Percentiles rank a stretch among this genome's conserved stretches.
Conservation (phyloP, 2,113 vertebrate genomes). For the Corvus cornix region DNA sequence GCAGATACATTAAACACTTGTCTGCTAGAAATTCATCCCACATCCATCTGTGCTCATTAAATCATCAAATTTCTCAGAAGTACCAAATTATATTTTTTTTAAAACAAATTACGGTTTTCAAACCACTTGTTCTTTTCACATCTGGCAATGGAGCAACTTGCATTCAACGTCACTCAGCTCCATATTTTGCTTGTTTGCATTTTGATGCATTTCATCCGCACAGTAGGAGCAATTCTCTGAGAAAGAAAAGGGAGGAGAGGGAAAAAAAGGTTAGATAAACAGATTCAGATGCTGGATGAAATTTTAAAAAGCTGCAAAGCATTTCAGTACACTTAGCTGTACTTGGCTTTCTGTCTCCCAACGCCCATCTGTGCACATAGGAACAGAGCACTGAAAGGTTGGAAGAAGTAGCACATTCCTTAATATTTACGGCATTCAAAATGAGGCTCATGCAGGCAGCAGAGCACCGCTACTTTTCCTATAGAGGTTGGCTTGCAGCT, state of each 20-base stretch:
- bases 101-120: constrained; percentile 62
- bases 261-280: constrained; percentile 58
- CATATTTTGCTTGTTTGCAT: constrained; percentile 57
- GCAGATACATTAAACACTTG: constrained; percentile 60
- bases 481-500: background rate
- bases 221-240: constrained; percentile 53
- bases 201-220: constrained; percentile 39
- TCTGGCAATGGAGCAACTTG: constrained; percentile 48
- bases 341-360: constrained; percentile 64
- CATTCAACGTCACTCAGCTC: constrained; percentile 1
- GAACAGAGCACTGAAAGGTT: constrained; percentile 38
- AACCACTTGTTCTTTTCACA: constrained; percentile 69
- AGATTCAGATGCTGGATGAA: constrained; percentile 62
- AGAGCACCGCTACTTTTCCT: background rate
- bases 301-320: constrained; percentile 53
- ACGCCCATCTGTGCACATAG: constrained; percentile 48
- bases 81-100: constrained; percentile 62
- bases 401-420: constrained; percentile 66
- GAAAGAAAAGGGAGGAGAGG: constrained; percentile 36
- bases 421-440: constrained; percentile 48
- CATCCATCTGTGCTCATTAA: constrained; percentile 71
- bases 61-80: constrained; percentile 67
- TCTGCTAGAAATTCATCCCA: constrained; percentile 64
- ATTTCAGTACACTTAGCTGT: constrained; percentile 66
- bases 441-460: background rate